Evolutionary conservation across 1,140 invertebrate genomes (phyloP), one percentile per base, ranked within the genome.

Genomic region (Hypothenemus hampei): DNA sequence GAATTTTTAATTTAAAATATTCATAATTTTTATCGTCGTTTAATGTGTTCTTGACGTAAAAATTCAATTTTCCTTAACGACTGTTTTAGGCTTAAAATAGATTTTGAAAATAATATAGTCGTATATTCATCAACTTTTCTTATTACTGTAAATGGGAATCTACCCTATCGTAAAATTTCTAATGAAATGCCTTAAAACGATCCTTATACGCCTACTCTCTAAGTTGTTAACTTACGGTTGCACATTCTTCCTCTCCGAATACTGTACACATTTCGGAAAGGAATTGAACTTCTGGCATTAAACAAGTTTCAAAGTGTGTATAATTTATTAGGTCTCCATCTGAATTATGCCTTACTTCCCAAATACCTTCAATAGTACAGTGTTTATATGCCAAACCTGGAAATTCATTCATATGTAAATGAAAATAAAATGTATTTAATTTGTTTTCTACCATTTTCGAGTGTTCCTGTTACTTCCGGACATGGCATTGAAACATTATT

Each of bases 301-400:
- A 88, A 65, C 91, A 95, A 0, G 83, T 80, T 0, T 84, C 88
- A 66, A 91, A 95, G 71, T 93, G 90, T 4, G 90, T 92, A 84
- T 89, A 95, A 1, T 91, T 90, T 4, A 75, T 75, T 1, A 67
- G 64, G n/a, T 24, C 68, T 62, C 15, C 40, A 60, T 65, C 52
- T 65, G 58, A 58, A 68, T 55, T 66, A 71, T 70, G 68, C 68
- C 24, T 57, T 13, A 37, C 63, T 67, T 58, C 8, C 91, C 91
- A 94, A 1, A 72, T 72, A 0, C 90, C 91, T 15, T 84, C 78
- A 1, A 75, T 61, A 1, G 80, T 81, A 65, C 92, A 95, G 20
- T 75, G 77, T 60, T 87, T 83, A 59, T 78, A 83, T 0, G 88
- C 18, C n/a, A 33, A 33, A 36, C 23, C 50, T 54, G 22, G 23